Percentiles rank a stretch among this genome's conserved stretches.
These are phyloP conservation scores for Nannoperca australis DNA, from an alignment of 2,797 vertebrate species.

Conservation along the genomic window DNA sequence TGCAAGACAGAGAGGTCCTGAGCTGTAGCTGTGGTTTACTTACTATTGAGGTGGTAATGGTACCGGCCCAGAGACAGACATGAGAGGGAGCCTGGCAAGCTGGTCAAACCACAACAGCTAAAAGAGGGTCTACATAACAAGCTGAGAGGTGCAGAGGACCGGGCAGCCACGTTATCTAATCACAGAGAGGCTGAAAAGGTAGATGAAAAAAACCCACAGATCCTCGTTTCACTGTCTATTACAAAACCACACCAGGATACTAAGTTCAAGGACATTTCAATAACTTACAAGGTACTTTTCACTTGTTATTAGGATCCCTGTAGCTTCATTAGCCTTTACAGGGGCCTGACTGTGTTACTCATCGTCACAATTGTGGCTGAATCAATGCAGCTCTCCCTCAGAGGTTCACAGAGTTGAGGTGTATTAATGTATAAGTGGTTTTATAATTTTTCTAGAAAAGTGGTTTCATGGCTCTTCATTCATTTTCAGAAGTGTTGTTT, in stretches of 20 bases:
- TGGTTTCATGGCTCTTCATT: background rate
- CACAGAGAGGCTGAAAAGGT: too few species aligned
- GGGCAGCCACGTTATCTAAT: background rate
- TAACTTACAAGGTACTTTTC: background rate
- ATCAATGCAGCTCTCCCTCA: background rate
- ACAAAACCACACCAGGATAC: background rate
- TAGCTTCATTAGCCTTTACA: background rate
- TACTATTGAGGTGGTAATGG: background rate
- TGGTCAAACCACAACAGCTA: conserved; percentile 20
- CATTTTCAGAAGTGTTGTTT: background rate
- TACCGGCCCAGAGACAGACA: background rate
- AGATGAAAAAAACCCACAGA: too few species aligned
- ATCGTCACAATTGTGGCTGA: background rate
- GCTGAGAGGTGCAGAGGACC: too few species aligned
- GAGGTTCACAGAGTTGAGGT: background rate
- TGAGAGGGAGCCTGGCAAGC: conserved; percentile 4
- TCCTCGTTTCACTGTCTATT: background rate
- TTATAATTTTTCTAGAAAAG: background rate
- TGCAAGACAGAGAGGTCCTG: background rate
- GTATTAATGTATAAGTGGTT: background rate
- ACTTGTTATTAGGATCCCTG: background rate
- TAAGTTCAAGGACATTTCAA: conserved; percentile 14
- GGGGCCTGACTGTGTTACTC: background rate
- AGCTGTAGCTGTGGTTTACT: background rate
- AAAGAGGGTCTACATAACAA: background rate